These are phyloP conservation scores for Orchesella flavescens DNA, from an alignment of 2,888 invertebrate genomes.

Conservation along the genomic window DNA sequence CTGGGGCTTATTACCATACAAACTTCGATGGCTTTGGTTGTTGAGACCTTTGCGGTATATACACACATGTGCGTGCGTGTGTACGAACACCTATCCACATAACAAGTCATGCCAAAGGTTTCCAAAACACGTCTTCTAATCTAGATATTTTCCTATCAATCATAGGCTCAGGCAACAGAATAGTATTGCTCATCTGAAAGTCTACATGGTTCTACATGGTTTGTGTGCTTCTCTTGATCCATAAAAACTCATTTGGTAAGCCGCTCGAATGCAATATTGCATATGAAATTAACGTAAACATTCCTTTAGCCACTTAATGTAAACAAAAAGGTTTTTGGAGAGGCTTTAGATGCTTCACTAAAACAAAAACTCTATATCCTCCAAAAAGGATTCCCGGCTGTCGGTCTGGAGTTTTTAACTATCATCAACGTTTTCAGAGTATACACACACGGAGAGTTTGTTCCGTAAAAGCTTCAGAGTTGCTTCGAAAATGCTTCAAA, in stretches of 20 bases:
- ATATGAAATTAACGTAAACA: conserved; percentile 61
- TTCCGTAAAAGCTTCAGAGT: background rate
- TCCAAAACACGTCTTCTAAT: background rate
- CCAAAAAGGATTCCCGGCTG: conserved; percentile 36
- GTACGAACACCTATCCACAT: too few species aligned
- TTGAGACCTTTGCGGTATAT: too few species aligned
- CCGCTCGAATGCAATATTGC: background rate
- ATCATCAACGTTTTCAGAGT: background rate
- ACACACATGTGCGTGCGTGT: too few species aligned
- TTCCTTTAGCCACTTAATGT: conserved; percentile 63
- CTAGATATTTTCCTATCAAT: background rate
- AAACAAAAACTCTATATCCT: conserved; percentile 50
- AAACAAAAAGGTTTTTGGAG: conserved; percentile 62
- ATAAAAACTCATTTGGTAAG: conserved; percentile 33
- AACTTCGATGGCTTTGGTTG: too few species aligned
- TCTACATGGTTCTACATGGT: background rate
- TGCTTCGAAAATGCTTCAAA: background rate
- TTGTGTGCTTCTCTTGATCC: background rate
- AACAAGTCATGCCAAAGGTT: too few species aligned
- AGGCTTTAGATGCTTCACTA: conserved; percentile 51
- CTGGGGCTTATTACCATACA: too few species aligned
- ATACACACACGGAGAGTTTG: background rate
- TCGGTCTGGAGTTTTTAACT: conserved; percentile 19
- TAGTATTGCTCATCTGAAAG: background rate
- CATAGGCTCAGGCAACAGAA: background rate